Evolutionary conservation across 2,797 vertebrate species (phyloP).

Genomic region (Pangasius mekongensis): DNA sequence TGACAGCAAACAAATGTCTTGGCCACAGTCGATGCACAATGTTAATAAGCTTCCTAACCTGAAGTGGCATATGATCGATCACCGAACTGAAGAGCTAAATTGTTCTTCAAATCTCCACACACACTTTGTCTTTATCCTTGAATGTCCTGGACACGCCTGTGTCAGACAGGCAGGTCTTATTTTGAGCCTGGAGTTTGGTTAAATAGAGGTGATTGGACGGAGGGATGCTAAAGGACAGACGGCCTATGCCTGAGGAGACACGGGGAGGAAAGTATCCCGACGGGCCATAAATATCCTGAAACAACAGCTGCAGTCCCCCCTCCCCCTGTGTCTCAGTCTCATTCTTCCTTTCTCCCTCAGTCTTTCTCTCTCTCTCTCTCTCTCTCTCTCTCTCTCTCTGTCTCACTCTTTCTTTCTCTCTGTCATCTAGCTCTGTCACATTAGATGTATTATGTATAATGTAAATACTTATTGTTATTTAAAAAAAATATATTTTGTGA

Average conservation of each 20-base stretch:
- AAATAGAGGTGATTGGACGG: slow-evolving; percentile 25
- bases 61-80: not conserved
- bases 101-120: not conserved
- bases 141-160: not conserved
- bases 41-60: not conserved
- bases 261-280: slow-evolving; percentile 36
- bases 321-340: not conserved
- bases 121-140: slow-evolving; percentile 18
- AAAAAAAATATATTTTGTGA: not conserved
- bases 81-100: not conserved
- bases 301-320: slow-evolving; percentile 40
- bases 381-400: not conserved
- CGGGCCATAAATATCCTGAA: slow-evolving; percentile 58
- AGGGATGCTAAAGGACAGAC: slow-evolving; percentile 47
- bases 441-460: too few species aligned
- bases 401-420: not conserved
- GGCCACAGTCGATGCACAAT: not conserved
- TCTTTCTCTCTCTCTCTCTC: not conserved
- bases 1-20: not conserved
- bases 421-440: not conserved
- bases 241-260: slow-evolving; percentile 10
- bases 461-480: not conserved
- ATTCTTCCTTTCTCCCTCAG: not conserved
- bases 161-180: not conserved
- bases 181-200: slow-evolving; percentile 25